Evolutionary conservation across 2,113 vertebrate genomes (phyloP).

Genomic region (Toxotes jaculatrix): DNA sequence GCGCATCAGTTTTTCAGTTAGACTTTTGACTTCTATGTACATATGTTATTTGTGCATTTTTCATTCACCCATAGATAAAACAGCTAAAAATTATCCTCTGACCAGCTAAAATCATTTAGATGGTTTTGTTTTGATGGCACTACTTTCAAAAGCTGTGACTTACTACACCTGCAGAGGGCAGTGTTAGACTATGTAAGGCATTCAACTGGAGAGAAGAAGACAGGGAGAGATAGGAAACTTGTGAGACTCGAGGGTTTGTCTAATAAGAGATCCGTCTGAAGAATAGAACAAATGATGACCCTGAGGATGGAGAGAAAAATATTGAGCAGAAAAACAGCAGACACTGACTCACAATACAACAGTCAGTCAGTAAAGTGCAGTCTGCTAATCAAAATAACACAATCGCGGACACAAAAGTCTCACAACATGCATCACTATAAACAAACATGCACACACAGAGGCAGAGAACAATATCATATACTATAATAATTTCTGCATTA

Average conservation of each 20-base stretch:
- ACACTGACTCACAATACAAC: conserved; percentile 9
- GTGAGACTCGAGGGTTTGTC: conserved; percentile 24
- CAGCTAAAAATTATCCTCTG: not conserved
- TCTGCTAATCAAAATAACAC: conserved; percentile 25
- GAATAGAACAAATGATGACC: conserved; percentile 50
- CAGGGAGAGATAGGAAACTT: conserved; percentile 8
- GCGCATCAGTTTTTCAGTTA: not conserved
- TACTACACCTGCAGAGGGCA: conserved; percentile 69
- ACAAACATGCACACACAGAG: not conserved
- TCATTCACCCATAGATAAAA: not conserved
- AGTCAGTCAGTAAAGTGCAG: conserved; percentile 18
- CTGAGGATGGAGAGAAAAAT: conserved; percentile 38
- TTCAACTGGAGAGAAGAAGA: not conserved
- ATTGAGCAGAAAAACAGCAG: conserved; percentile 23
- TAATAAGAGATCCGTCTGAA: conserved; percentile 38
- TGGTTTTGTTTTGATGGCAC: not conserved
- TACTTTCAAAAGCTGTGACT: not conserved
- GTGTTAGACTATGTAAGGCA: conserved; percentile 52
- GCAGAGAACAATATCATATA: not conserved
- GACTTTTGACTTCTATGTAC: not conserved
- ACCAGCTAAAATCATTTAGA: not conserved
- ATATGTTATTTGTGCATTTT: not conserved
- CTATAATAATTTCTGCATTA: conserved; percentile 6
- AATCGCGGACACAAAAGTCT: conserved; percentile 5
- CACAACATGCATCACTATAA: not conserved